phyloP scores from a whole-genome alignment of 2,113 vertebrate genomes.

The Suricata suricatta region DNA sequence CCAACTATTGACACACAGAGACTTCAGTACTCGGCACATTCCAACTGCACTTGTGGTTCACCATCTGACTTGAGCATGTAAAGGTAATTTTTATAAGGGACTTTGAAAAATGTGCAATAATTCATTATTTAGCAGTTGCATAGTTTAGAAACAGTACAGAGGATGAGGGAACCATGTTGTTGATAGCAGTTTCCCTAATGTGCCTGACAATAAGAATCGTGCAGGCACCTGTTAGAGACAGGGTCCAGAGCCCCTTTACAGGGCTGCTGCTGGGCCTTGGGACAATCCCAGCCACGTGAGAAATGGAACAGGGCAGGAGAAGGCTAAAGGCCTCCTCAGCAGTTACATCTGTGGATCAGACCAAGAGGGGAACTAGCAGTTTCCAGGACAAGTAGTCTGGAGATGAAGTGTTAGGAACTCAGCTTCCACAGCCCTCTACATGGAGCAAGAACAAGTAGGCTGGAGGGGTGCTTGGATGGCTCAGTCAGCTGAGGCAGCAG shows the following conservation, averaged over 20 bases:
- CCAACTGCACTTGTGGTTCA: neutral
- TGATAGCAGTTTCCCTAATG: neutral
- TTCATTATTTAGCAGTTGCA: neutral
- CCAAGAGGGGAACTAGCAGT: too few species aligned
- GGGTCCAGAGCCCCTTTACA: neutral
- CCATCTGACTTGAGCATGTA: neutral
- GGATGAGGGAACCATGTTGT: neutral
- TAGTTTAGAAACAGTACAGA: neutral
- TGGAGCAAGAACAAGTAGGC: too few species aligned
- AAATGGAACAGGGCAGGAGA: neutral
- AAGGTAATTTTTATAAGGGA: neutral
- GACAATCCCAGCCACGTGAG: too few species aligned
- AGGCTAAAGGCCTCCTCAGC: neutral
- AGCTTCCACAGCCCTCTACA: neutral
- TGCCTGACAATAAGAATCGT: neutral
- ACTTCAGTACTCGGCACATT: neutral
- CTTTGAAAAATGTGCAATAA: neutral
- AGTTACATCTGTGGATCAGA: neutral
- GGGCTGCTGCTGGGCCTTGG: neutral
- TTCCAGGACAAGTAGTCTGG: neutral
- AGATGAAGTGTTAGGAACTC: neutral
- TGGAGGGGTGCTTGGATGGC: too few species aligned
- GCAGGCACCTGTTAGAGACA: neutral
- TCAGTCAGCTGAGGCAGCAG: too few species aligned
- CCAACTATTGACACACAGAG: neutral